These are phyloP conservation scores for Tolypeutes matacus DNA, from an alignment of 2,797 vertebrate species.

Conservation along the genomic window DNA sequence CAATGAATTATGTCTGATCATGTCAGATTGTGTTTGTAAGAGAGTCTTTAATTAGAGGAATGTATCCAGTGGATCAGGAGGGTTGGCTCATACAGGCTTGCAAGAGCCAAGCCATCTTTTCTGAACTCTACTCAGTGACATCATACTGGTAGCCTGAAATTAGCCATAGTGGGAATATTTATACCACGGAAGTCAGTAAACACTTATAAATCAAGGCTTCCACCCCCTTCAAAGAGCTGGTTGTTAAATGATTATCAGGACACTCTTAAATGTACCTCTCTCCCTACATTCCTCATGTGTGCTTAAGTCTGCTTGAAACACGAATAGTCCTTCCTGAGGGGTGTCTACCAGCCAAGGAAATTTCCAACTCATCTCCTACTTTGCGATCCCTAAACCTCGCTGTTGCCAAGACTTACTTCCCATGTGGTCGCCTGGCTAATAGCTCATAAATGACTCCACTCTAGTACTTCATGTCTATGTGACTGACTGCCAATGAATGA, in stretches of 20 bases:
- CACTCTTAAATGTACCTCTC: neutral
- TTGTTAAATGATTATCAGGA: neutral
- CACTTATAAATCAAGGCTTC: neutral
- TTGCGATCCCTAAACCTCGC: neutral
- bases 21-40: neutral
- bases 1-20: neutral
- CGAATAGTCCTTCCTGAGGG: neutral
- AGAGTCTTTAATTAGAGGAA: neutral
- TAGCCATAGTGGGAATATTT: neutral
- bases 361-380: neutral
- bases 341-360: neutral
- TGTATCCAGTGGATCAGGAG: neutral
- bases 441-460: neutral
- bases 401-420: neutral
- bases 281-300: neutral
- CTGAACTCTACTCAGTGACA: neutral
- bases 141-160: neutral
- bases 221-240: rapidly evolving
- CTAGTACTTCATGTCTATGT: neutral
- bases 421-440: neutral
- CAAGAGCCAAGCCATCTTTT: neutral
- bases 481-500: neutral
- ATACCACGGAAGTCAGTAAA: neutral
- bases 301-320: neutral
- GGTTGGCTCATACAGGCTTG: neutral